Percentiles rank a stretch among this genome's conserved stretches.
These are phyloP conservation scores for Ectemnius continuus DNA, from an alignment of 2,888 invertebrate species.

Conservation along the genomic window DNA sequence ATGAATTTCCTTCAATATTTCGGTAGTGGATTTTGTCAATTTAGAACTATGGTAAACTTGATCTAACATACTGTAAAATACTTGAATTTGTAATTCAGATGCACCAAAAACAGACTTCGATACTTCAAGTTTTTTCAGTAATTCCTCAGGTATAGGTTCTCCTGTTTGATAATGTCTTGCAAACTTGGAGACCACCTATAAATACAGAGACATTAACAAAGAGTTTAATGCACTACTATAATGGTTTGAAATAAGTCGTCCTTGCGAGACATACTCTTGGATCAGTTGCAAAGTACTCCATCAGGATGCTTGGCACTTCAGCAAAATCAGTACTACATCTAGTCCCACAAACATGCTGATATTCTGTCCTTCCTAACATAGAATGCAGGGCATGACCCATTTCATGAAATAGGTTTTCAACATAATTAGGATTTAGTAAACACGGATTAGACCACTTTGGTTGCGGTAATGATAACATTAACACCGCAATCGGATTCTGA, in stretches of 20 bases:
- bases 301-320: constrained; percentile 98
- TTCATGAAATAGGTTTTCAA: constrained; percentile 99
- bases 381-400: constrained; percentile 99
- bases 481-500: constrained; percentile 92
- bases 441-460: constrained; percentile 88
- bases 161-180: constrained; percentile 95
- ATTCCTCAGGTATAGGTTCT: constrained; percentile 88
- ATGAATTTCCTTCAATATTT: constrained; percentile 88
- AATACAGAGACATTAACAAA: not conserved
- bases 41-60: constrained; percentile 90
- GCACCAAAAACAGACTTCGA: constrained; percentile 93
- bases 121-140: constrained; percentile 88
- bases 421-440: constrained; percentile 88
- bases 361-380: constrained; percentile 95
- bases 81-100: constrained; percentile 92
- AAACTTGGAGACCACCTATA: constrained; percentile 88
- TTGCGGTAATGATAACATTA: constrained; percentile 92
- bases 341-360: constrained; percentile 99
- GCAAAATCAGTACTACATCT: constrained; percentile 98
- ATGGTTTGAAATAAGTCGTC: too few relatives aligned
- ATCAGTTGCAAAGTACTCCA: constrained; percentile 98
- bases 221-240: not conserved
- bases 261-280: constrained; percentile 81
- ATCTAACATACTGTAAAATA: constrained; percentile 95
- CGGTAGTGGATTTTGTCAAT: constrained; percentile 80